Percentiles rank a stretch among this genome's conserved stretches.
phyloP scores from a whole-genome alignment of 2,888 invertebrate genomes.

The Drosophila setosimentum region DNA sequence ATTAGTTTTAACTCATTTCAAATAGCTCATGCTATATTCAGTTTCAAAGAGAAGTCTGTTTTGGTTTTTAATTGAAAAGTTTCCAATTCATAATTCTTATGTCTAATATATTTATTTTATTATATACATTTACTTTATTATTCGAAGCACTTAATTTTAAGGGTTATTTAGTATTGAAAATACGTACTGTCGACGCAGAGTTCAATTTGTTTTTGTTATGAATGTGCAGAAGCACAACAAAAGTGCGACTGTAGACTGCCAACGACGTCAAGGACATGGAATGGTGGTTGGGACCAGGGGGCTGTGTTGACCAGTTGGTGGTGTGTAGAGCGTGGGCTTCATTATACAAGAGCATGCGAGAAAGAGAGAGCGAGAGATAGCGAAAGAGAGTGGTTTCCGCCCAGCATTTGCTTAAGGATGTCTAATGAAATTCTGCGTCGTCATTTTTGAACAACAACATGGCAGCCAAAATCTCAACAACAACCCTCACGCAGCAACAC shows the following conservation, averaged over 20 bases:
- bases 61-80: background rate
- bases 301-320: constrained; percentile 14
- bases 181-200: background rate
- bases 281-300: constrained; percentile 3
- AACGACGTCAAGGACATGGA: constrained; percentile 51
- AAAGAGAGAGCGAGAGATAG: background rate
- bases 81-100: background rate
- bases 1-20: constrained; percentile 3
- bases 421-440: constrained; percentile 67
- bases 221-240: constrained; percentile 80
- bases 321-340: constrained; percentile 43
- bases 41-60: background rate
- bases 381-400: background rate
- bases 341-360: constrained; percentile 47
- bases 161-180: background rate
- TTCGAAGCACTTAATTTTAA: no score
- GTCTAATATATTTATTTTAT: background rate
- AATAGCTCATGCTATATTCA: no score
- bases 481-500: constrained; percentile 35
- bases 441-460: constrained; percentile 63
- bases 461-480: constrained; percentile 43
- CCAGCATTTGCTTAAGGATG: constrained; percentile 53
- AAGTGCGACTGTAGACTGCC: constrained; percentile 59
- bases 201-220: constrained; percentile 71
- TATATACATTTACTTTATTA: background rate